A percentile compares a stretch with the other conserved stretches of the same genome.
These are phyloP conservation scores for Cepphus grylle DNA, from an alignment of 2,113 vertebrate species.

Conservation along the genomic window DNA sequence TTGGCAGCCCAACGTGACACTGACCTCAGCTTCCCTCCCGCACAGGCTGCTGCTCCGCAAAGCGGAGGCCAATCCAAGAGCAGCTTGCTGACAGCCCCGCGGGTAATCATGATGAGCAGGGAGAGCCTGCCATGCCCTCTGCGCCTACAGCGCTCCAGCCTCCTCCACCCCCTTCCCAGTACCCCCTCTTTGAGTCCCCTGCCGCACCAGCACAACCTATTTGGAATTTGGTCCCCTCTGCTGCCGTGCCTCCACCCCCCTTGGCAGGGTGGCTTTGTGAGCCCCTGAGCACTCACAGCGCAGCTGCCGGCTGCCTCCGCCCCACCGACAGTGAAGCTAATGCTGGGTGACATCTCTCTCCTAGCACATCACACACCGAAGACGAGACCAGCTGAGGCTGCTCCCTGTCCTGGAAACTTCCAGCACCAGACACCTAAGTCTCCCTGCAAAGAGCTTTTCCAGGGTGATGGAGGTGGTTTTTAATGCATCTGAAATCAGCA, in stretches of 20 bases:
- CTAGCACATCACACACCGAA: background rate
- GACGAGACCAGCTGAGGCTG: slow-evolving; percentile 56
- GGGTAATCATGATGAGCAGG: background rate
- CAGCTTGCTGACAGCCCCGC: background rate
- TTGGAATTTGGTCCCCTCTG: background rate
- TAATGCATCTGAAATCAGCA: background rate
- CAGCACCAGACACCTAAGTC: slow-evolving; percentile 11
- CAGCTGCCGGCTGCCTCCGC: background rate
- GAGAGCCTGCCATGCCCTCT: background rate
- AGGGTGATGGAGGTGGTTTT: background rate
- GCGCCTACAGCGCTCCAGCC: background rate
- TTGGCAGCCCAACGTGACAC: background rate
- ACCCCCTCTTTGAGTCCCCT: background rate
- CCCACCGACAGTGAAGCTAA: slow-evolving; percentile 10
- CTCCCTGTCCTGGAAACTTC: slow-evolving; percentile 18
- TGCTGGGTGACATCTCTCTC: slow-evolving; percentile 43
- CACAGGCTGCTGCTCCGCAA: background rate
- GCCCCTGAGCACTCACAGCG: background rate
- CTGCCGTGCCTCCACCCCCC: background rate
- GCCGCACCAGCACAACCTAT: background rate
- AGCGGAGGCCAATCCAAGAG: background rate
- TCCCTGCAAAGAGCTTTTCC: background rate
- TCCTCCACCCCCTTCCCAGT: background rate
- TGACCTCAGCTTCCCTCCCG: background rate
- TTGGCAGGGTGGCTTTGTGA: background rate